phyloP scores from a whole-genome alignment of 2,113 vertebrate genomes.

The Cheilinus undulatus region DNA sequence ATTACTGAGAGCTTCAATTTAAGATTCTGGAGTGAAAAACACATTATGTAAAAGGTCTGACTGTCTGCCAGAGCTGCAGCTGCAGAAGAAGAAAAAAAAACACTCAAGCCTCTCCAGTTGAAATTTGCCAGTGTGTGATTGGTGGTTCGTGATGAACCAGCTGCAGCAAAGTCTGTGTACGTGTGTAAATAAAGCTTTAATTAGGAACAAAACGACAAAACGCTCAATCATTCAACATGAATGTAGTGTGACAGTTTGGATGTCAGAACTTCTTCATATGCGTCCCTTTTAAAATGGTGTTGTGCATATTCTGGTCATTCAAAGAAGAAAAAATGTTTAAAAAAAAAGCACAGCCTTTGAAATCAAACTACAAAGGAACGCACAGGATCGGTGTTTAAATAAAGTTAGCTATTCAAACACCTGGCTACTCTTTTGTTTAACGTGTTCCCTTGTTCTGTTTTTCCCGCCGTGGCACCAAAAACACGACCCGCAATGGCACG shows the following conservation, averaged over 20 bases:
- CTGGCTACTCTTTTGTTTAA: not conserved
- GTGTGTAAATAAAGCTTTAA: constrained; percentile 18
- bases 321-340: not conserved
- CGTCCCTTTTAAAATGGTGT: constrained; percentile 11
- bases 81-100: constrained; percentile 25
- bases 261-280: constrained; percentile 1
- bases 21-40: constrained; percentile 32
- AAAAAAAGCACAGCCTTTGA: not conserved
- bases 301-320: constrained; percentile 22
- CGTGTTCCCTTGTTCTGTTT: not conserved
- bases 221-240: not conserved
- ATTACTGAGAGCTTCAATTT: not conserved
- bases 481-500: constrained; percentile 18
- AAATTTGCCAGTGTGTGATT: not conserved
- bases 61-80: constrained; percentile 41
- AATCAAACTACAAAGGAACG: not conserved
- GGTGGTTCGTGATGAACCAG: constrained; percentile 11
- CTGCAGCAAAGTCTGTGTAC: not conserved
- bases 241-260: constrained; percentile 37
- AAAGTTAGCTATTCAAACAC: constrained; percentile 2
- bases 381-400: not conserved
- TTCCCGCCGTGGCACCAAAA: constrained; percentile 24
- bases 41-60: constrained; percentile 32
- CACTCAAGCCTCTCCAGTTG: not conserved
- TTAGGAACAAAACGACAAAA: not conserved